Evolutionary conservation across 35 echinoderm and acorn worm species (phyloP).

Genomic region (Patiria miniata): DNA sequence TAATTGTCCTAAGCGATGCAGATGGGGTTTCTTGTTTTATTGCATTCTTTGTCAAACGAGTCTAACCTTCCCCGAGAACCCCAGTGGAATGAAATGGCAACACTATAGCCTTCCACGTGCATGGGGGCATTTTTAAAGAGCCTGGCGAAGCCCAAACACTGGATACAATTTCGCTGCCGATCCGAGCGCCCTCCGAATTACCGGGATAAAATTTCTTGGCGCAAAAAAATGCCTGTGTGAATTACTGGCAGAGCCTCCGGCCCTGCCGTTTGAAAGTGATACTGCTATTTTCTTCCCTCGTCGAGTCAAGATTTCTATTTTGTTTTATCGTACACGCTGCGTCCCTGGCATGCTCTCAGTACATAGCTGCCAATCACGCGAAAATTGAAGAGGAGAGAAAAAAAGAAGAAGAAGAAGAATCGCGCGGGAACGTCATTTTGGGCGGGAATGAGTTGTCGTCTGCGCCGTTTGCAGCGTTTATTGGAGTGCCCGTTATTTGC

Average conservation of each 20-base stretch:
- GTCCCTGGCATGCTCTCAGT: not conserved
- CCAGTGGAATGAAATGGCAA: not conserved
- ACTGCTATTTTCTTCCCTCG: not conserved
- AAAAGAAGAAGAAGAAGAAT: not conserved
- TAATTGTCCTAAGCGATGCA: not conserved
- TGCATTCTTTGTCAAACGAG: conserved; percentile 6
- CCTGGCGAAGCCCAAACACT: conserved; percentile 7
- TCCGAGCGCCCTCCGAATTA: conserved; percentile 12
- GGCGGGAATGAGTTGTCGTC: not conserved
- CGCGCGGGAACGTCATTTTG: conserved; percentile 14
- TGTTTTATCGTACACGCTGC: not conserved
- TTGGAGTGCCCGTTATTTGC: no score
- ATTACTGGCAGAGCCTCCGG: not conserved
- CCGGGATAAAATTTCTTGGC: conserved; percentile 21
- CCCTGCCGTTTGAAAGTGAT: conserved; percentile 5
- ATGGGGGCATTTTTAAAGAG: conserved; percentile 1
- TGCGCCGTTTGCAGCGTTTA: not conserved
- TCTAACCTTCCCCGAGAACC: not conserved
- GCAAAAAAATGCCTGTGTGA: conserved; percentile 20
- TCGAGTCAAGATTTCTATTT: not conserved
- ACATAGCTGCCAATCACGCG: conserved; percentile 12
- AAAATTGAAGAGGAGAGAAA: no score
- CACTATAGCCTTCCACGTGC: conserved; percentile 22
- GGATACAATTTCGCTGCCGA: conserved; percentile 27
- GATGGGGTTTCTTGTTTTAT: conserved; percentile 22